These are phyloP conservation scores for Pristionchus japonicus DNA, from an alignment of 2,888 invertebrate genomes.

Conservation along the genomic window DNA sequence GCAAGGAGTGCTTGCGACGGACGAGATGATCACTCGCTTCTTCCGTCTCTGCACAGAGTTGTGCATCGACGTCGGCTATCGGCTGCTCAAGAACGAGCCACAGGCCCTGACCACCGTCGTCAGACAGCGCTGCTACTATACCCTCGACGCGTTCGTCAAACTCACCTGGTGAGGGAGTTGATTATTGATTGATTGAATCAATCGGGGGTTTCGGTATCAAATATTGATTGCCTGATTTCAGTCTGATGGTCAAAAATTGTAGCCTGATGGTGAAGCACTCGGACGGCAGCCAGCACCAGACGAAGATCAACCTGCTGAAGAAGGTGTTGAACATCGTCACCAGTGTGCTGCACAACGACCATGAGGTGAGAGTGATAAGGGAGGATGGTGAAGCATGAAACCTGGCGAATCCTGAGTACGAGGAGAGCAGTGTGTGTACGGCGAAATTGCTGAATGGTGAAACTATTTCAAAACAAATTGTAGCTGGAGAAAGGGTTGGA, in stretches of 20 bases:
- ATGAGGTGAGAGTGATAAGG: constrained; percentile 81
- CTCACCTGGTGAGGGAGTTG: constrained; percentile 61
- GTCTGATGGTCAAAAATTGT: background rate
- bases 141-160: constrained; percentile 79
- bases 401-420: background rate
- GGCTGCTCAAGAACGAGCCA: constrained; percentile 76
- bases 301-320: constrained; percentile 95
- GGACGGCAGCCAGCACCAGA: constrained; percentile 90
- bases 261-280: constrained; percentile 84
- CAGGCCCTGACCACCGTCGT: constrained; percentile 78
- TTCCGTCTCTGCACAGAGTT: constrained; percentile 96
- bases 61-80: constrained; percentile 94
- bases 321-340: constrained; percentile 95
- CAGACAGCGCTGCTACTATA: constrained; percentile 92
- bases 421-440: too few species aligned
- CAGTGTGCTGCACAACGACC: constrained; percentile 94
- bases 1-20: constrained; percentile 94
- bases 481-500: too few species aligned
- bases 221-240: background rate
- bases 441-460: too few species aligned
- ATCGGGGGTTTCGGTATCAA: background rate
- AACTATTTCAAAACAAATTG: too few species aligned
- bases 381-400: background rate
- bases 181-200: background rate
- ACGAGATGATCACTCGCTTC: constrained; percentile 95